These are phyloP conservation scores for Drosophila fulvimacula DNA, from an alignment of 2,888 invertebrate genomes.

Conservation along the genomic window DNA sequence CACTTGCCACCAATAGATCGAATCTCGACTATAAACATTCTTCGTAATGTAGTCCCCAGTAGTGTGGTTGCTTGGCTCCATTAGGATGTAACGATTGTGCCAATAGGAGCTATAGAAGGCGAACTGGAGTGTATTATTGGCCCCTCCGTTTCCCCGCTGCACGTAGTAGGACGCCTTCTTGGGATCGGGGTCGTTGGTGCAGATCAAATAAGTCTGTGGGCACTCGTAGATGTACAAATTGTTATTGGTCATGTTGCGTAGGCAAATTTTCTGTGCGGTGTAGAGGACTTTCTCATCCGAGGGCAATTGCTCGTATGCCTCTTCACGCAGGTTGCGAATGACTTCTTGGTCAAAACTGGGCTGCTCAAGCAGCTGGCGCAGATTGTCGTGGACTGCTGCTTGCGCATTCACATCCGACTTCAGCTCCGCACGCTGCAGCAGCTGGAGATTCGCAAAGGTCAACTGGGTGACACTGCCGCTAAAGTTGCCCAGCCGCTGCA, in stretches of 20 bases:
- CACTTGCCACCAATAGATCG: slow-evolving; percentile 60
- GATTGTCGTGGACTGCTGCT: slow-evolving; percentile 36
- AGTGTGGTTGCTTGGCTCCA: slow-evolving; percentile 37
- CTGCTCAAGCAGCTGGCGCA: slow-evolving; percentile 44
- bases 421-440: slow-evolving; percentile 48
- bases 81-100: slow-evolving; percentile 63
- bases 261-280: slow-evolving; percentile 65
- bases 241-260: slow-evolving; percentile 60
- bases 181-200: slow-evolving; percentile 60
- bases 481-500: slow-evolving; percentile 47
- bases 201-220: slow-evolving; percentile 71
- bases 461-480: slow-evolving; percentile 49
- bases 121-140: slow-evolving; percentile 46
- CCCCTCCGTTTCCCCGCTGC: slow-evolving; percentile 41
- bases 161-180: slow-evolving; percentile 66
- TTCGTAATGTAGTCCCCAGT: slow-evolving; percentile 50
- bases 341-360: slow-evolving; percentile 45
- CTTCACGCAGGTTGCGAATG: slow-evolving; percentile 12
- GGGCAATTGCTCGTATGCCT: slow-evolving; percentile 53
- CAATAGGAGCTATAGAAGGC: slow-evolving; percentile 69
- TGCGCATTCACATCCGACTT: slow-evolving; percentile 26
- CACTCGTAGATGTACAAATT: slow-evolving; percentile 73
- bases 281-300: slow-evolving; percentile 56
- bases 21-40: slow-evolving; percentile 66
- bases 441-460: slow-evolving; percentile 58